A percentile compares a stretch with the other conserved stretches of the same genome.
Evolutionary conservation across 2,888 invertebrate genomes (phyloP).

Genomic region (Scaptomyza parva): DNA sequence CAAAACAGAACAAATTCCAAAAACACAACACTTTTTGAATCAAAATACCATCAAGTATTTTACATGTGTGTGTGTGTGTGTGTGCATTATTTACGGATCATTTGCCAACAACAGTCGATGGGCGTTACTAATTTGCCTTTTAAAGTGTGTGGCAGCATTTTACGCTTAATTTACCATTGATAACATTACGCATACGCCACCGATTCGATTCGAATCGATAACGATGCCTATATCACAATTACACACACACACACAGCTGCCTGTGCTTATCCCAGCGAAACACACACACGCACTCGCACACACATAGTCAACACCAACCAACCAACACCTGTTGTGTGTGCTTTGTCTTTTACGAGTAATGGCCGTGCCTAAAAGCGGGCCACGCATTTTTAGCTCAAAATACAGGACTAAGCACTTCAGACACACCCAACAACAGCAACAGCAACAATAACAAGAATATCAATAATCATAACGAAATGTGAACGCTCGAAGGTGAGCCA

Average conservation of each 20-base stretch:
- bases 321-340: conserved; percentile 68
- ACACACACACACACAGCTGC: no score
- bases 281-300: not conserved
- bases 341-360: conserved; percentile 16
- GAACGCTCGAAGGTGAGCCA: conserved; percentile 46
- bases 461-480: conserved; percentile 76
- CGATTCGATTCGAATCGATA: conserved; percentile 42
- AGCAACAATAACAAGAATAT: conserved; percentile 51
- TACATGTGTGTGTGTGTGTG: conserved; percentile 57
- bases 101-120: conserved; percentile 51
- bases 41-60: not conserved
- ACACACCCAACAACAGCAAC: conserved; percentile 23
- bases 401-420: conserved; percentile 56
- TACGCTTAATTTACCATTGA: conserved; percentile 75
- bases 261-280: conserved; percentile 8
- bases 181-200: conserved; percentile 61
- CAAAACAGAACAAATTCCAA: no score
- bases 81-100: conserved; percentile 79
- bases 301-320: not conserved
- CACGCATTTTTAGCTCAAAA: conserved; percentile 54
- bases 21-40: no score
- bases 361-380: conserved; percentile 53
- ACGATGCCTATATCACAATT: conserved; percentile 26
- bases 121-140: conserved; percentile 58
- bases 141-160: conserved; percentile 73